Base-by-base conservation (phyloP, 2,797 vertebrate genomes). In the Hapalemur alaotrensis region DNA sequence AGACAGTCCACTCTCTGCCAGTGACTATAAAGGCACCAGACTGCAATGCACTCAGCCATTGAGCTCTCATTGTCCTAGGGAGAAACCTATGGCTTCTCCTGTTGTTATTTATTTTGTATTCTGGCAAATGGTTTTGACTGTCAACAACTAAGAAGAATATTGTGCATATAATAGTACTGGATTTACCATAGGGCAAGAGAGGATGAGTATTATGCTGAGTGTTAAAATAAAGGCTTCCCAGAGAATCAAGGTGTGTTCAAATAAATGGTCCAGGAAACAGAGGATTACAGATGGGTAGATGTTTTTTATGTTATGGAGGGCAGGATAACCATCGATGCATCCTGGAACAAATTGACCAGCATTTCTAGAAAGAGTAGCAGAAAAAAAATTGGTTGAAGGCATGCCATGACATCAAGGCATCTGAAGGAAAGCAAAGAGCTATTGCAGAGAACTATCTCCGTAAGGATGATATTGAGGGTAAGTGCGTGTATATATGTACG, bases 321-420 rank as follows among this genome's bases (percentile, higher is more conserved):
- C 35, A 28, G 54, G 73, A 30, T 70, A 78, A 90, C 10, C 5
- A n/a, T 79, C 32, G 48, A 25, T 67, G 41, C 32, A 73, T 92
- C 48, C 54, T 69, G 25, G 41, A 11, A 84, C 72, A 93, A 93
- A 46, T 8, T 67, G 59, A 30, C 41, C 32, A 70, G 35, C 7
- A 70, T 59, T 95, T 96, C 46, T 89, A 88, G 70, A 83, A 97
- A 93, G n/a, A 92, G n/a, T 38, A 54, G 28, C 38, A 70, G 73
- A 54, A 87, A 86, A 85, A 82, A 69, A 79, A 35, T 52, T 50
- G 28, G 30, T 65, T 30, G 28, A 79, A 95, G 70, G 1, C 32
- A 17, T 41, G 9, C 75, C 46, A 63, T 84, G 41, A 87, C 48
- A 80, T 61, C 63, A 38, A 7, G 30, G 14, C 15, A 85, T 72